Base-by-base conservation (phyloP, 2,113 vertebrate genomes). In the Engystomops pustulosus region DNA sequence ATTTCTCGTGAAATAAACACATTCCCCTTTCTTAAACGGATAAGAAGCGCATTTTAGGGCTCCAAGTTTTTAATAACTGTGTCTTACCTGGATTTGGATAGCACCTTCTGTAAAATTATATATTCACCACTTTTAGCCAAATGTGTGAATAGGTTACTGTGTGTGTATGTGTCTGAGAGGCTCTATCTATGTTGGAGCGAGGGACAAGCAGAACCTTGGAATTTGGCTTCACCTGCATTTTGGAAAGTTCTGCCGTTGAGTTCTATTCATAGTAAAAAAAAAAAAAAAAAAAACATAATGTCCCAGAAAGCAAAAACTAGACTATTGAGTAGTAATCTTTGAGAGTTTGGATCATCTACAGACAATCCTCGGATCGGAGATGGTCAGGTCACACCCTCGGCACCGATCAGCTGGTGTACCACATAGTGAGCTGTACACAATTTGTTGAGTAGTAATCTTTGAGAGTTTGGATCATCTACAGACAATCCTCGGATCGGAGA, bases 1-100 rank as follows among this genome's bases (percentile, higher is more conserved):
- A 60, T 53, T 58, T 32, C 51, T 41, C 75, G 17, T 78, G 60
- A 78, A 60, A 78, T 78, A 78, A 78, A 62, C 77, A 65, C 77
- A 65, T 65, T 62, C 55, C 11, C 38, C 58, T 79, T 27, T 79
- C 32, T 79, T 47, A 18, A 32, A 30, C 47, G 25, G n/a, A 32
- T 27, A 47, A 79, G 23, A 60, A 45, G 20, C 15, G 8, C 23
- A 38, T 65, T 65, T 65, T 45, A 65, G 65, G 27, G 41, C 38
- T 20, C n/a, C 0, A 25, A 18, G 74, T 77, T 30, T n/a, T 20
- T 53, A 36, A 36, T 47, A 49, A 74, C 38, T 47, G 41, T 17
- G 41, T 74, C n/a, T 41, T 20, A 49, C n/a, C 38, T 45, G 6
- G 27, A 12, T 27, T 47, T 74, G 44, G 30, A 74, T 47, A 74